Base-by-base conservation (phyloP, 2,888 invertebrate species). In the Tribolium freemani region DNA sequence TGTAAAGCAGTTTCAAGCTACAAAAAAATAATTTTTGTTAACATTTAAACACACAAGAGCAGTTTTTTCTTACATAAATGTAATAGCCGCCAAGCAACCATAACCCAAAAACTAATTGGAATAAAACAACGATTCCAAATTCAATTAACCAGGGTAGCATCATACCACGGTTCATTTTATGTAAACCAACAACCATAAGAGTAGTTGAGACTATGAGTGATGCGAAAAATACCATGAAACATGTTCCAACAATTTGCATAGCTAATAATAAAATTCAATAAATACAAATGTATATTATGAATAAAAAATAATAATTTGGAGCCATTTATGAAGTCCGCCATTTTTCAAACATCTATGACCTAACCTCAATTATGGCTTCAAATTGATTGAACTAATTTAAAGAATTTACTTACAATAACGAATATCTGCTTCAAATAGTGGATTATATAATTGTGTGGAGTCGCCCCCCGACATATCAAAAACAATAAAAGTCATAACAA, bases 1-100 rank as follows among this genome's bases (percentile, higher is more conserved):
- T 93, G 92, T 77, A 94, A 91, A 1, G 95, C 94, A 48, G 92
- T 91, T 69, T 94, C 93, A 81, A 96, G 88, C 96, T 96, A 87
- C 73, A 91, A 88, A 48, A 48, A 11, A 48, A 48, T 3, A 38
- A 6, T 6, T 38, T 38, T 38, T 38, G 16, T 48, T n/a, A 3
- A 26, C 5, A 48, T 48, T 48, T 48, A 11, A 5, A 26, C 4
- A 26, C 26, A 26, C 0, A 26, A 26, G 0, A 48, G 11, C 5
- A 16, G 45, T 45, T 50, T 26, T 51, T 63, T 90, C 93, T 93
- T 86, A 96, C 96, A 87, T 96, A 96, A 82, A 96, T 96, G 81
- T 96, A 96, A 83, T 96, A 96, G 74, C 96, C 95, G 74, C 94
- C 94, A 44, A 96, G 88, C 1, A 96, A 88, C 95, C 96, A 96